phyloP scores from a whole-genome alignment of 2,888 invertebrate genomes.

The Apamea monoglypha region DNA sequence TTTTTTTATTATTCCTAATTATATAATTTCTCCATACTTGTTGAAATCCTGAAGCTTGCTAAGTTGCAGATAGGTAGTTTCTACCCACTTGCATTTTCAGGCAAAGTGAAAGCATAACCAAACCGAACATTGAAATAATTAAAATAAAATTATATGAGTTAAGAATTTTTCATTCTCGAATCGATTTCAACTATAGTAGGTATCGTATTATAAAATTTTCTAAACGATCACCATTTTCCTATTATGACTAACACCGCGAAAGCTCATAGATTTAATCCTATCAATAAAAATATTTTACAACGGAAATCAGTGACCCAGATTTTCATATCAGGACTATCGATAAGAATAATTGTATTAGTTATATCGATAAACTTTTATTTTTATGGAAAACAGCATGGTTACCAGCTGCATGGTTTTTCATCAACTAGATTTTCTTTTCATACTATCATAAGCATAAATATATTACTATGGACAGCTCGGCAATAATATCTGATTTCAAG shows the following conservation, averaged over 20 bases:
- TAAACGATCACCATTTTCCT: not conserved
- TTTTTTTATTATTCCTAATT: not conserved
- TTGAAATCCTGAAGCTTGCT: not conserved
- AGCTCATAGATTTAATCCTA: slow-evolving; percentile 22
- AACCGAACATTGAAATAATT: not conserved
- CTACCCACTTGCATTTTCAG: not conserved
- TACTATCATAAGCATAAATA: not conserved
- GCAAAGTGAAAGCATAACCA: not conserved
- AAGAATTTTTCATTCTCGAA: no score
- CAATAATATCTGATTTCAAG: not conserved
- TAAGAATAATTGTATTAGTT: slow-evolving; percentile 55
- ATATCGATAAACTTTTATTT: slow-evolving; percentile 24
- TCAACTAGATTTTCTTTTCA: not conserved
- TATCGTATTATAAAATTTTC: not conserved
- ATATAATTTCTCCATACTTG: not conserved
- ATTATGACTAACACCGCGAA: not conserved
- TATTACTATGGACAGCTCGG: not conserved
- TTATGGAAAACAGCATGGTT: slow-evolving; percentile 8
- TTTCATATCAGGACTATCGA: slow-evolving; percentile 59
- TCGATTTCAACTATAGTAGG: not conserved
- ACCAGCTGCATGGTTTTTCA: not conserved
- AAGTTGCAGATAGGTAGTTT: not conserved
- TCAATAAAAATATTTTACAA: slow-evolving; percentile 46
- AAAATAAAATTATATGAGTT: not conserved
- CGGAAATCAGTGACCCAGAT: slow-evolving; percentile 63